Evolutionary conservation across 2,797 vertebrate genomes (phyloP).

Genomic region (Limosa lapponica): DNA sequence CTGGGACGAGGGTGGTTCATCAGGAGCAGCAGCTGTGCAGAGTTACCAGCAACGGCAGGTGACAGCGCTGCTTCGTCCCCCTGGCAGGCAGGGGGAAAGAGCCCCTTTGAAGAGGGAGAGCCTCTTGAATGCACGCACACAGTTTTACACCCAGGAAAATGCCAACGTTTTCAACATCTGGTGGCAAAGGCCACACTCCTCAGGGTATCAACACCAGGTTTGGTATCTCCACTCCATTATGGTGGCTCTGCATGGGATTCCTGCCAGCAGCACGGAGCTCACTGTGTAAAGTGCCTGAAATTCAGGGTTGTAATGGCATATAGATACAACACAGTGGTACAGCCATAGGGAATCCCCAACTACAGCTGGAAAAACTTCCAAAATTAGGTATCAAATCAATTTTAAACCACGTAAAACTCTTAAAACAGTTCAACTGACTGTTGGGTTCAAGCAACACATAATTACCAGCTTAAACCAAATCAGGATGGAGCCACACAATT

Average conservation of each 20-base stretch:
- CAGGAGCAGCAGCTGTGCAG: background rate
- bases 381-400: background rate
- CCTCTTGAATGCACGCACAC: accelerated
- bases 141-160: background rate
- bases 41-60: background rate
- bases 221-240: accelerated
- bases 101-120: accelerated
- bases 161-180: background rate
- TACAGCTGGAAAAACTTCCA: background rate
- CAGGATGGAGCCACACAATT: background rate
- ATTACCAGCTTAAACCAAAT: background rate
- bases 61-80: background rate
- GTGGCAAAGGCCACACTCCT: background rate
- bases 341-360: background rate
- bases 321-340: accelerated
- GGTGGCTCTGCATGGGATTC: background rate
- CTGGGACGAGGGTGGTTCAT: background rate
- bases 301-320: background rate
- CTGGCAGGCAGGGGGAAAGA: accelerated
- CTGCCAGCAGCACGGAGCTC: background rate
- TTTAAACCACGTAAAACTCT: background rate
- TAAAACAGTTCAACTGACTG: background rate
- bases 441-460: background rate
- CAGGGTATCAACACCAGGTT: background rate
- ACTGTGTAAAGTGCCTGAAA: background rate